Evolutionary conservation across 2,888 invertebrate genomes (phyloP).

Genomic region (Noctua fimbriata): DNA sequence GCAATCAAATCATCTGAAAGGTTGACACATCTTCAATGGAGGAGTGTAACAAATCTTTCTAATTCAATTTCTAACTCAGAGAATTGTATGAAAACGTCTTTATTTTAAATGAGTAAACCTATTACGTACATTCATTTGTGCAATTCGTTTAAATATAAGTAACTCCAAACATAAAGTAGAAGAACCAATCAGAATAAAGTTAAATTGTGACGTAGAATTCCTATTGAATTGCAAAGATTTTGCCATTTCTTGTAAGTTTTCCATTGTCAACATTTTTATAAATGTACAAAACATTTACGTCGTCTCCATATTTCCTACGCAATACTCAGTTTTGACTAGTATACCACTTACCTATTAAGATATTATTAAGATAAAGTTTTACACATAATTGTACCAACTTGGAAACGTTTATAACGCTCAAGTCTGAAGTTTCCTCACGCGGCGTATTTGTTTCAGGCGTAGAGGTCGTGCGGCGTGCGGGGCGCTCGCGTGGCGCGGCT

Average conservation of each 20-base stretch:
- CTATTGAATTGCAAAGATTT: conserved; percentile 1
- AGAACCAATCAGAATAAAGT: neutral
- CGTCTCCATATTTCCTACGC: conserved; percentile 4
- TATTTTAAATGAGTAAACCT: neutral
- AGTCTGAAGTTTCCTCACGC: conserved; percentile 28
- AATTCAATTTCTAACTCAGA: neutral
- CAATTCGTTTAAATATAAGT: neutral
- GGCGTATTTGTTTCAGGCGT: conserved; percentile 74
- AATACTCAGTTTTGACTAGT: conserved; percentile 56
- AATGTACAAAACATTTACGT: conserved; percentile 32
- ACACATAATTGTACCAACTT: conserved; percentile 38
- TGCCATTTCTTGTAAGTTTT: neutral
- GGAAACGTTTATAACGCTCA: conserved; percentile 52
- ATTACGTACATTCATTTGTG: conserved; percentile 14
- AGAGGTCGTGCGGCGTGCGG: conserved; percentile 85
- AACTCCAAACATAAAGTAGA: neutral
- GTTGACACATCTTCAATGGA: neutral
- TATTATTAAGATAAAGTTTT: conserved; percentile 20
- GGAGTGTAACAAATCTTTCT: neutral
- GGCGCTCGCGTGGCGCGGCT: conserved; percentile 66
- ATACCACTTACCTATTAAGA: conserved; percentile 42
- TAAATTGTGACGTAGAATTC: neutral
- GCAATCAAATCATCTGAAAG: neutral
- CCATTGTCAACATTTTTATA: neutral
- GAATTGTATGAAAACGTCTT: conserved; percentile 5